phyloP scores from a whole-genome alignment of 2,888 invertebrate genomes.

The Cephus nigrinus region DNA sequence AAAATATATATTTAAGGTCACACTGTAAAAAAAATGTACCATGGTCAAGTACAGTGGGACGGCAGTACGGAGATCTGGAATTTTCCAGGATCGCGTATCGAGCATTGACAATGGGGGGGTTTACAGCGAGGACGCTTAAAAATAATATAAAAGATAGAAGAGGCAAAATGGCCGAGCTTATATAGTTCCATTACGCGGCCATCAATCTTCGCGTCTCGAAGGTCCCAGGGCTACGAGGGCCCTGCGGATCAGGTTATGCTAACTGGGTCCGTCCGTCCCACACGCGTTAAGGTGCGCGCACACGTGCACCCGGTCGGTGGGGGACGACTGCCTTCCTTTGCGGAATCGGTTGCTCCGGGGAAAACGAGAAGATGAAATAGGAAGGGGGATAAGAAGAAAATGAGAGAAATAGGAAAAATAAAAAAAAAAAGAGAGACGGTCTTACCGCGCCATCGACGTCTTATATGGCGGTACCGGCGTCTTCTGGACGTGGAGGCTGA shows the following conservation, averaged over 20 bases:
- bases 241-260: conserved; percentile 61
- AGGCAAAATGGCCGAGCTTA: conserved; percentile 20
- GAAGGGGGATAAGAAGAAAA: conserved; percentile 8
- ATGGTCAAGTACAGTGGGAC: not conserved
- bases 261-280: conserved; percentile 53
- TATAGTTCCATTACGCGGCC: conserved; percentile 49
- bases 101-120: not conserved
- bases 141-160: conserved; percentile 14
- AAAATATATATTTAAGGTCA: not conserved
- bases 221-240: conserved; percentile 35
- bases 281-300: conserved; percentile 23
- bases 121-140: conserved; percentile 1
- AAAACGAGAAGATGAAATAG: not conserved
- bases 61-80: not conserved
- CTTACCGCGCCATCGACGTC: not conserved
- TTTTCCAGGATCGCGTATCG: not conserved
- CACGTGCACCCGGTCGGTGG: not conserved
- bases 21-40: not conserved
- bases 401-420: not conserved
- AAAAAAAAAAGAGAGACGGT: not conserved
- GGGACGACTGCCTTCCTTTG: not conserved
- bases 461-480: not conserved
- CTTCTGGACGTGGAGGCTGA: not conserved
- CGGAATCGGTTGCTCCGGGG: conserved; percentile 1
- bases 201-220: conserved; percentile 41